Percentiles rank a stretch among this genome's conserved stretches.
Evolutionary conservation across 2,113 vertebrate genomes (phyloP).

Genomic region (Cyphomyrus discorhynchus): DNA sequence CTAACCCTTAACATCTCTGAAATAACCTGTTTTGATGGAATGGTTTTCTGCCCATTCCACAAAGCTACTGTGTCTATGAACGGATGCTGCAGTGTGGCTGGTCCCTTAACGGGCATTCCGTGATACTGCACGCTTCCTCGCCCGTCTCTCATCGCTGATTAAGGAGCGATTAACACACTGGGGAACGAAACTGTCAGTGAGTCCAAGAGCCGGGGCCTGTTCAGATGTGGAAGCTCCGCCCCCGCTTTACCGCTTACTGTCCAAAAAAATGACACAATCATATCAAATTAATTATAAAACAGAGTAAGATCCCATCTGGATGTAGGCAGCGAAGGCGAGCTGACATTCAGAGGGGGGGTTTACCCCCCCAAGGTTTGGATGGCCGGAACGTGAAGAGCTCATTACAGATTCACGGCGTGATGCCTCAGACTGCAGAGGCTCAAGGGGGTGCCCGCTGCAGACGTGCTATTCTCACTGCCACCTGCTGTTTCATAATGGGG

Average conservation of each 20-base stretch:
- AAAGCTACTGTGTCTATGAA: background rate
- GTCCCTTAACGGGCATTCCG: background rate
- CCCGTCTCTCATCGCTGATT: background rate
- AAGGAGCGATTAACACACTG: background rate
- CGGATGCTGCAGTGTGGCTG: background rate
- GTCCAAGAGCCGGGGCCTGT: background rate
- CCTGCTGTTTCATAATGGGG: slow-evolving; percentile 95
- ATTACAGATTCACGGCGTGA: slow-evolving; percentile 72
- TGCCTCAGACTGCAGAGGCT: slow-evolving; percentile 55
- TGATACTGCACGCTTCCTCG: background rate
- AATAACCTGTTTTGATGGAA: background rate
- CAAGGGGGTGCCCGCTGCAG: slow-evolving; percentile 39
- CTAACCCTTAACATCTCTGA: background rate
- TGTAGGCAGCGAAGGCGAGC: background rate
- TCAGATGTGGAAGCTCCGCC: background rate
- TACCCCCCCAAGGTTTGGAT: background rate
- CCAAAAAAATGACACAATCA: background rate
- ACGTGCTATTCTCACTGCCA: slow-evolving; percentile 78
- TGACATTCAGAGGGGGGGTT: background rate
- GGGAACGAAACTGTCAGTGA: background rate
- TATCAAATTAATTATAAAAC: background rate
- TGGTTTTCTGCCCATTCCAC: background rate
- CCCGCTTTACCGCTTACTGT: background rate
- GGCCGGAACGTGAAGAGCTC: slow-evolving; percentile 51
- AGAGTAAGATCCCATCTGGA: background rate